phyloP scores from a whole-genome alignment of 2,113 vertebrate genomes.

The Myocastor coypus region DNA sequence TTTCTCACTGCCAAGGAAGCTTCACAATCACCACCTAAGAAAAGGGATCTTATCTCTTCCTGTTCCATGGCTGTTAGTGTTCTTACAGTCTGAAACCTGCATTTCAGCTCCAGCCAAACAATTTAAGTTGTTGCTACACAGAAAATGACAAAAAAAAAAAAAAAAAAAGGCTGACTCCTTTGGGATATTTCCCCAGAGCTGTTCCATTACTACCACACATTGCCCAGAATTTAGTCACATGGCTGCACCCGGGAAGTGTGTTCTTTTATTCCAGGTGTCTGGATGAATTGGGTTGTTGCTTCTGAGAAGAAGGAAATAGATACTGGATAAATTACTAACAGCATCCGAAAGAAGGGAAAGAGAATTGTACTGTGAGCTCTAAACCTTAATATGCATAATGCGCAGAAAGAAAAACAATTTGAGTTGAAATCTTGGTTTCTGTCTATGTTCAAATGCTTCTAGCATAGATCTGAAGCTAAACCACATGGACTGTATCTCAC shows the following conservation, averaged over 20 bases:
- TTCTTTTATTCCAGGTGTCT: conserved; percentile 24
- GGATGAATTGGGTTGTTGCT: neutral
- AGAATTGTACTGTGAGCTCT: neutral
- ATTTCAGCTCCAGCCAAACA: neutral
- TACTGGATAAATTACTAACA: neutral
- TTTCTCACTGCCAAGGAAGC: neutral
- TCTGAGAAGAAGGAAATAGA: neutral
- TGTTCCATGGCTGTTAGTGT: neutral
- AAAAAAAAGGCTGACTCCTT: neutral
- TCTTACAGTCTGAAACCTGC: neutral
- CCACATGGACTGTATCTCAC: neutral
- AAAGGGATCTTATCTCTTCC: neutral
- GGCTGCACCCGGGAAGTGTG: neutral
- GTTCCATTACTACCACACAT: neutral
- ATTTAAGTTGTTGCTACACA: neutral
- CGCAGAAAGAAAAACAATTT: neutral
- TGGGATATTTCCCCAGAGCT: neutral
- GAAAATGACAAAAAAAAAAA: neutral
- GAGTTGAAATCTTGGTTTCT: neutral
- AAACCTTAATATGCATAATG: neutral
- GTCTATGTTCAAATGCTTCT: neutral
- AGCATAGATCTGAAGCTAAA: neutral
- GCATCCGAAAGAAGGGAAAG: neutral
- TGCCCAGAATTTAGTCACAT: neutral
- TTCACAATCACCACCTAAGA: neutral